Percentiles rank a stretch among this genome's conserved stretches.
phyloP scores from a whole-genome alignment of 1,140 invertebrate species.

The Plutomurus gul region DNA sequence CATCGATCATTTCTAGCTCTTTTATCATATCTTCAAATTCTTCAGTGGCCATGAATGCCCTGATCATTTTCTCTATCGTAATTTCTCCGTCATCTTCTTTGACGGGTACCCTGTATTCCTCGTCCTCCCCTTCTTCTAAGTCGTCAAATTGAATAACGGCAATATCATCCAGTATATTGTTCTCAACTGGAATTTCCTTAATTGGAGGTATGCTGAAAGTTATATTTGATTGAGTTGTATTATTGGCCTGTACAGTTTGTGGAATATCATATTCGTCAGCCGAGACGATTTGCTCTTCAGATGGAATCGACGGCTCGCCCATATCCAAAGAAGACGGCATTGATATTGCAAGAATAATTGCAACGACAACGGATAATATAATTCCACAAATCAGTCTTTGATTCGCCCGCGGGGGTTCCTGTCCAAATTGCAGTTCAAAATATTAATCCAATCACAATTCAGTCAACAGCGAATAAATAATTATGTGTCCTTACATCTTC shows the following conservation, averaged over 20 bases:
- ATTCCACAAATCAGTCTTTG: constrained; percentile 11
- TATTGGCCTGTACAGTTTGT: not conserved
- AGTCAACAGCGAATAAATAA: not conserved
- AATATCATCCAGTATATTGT: constrained; percentile 14
- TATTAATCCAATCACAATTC: not conserved
- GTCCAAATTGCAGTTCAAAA: not conserved
- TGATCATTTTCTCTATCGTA: constrained; percentile 12
- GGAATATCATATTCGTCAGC: not conserved
- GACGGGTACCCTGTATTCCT: not conserved
- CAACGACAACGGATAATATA: not conserved
- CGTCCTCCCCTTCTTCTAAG: not conserved
- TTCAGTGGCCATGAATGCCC: constrained; percentile 14
- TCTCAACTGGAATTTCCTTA: not conserved
- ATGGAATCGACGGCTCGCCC: not conserved
- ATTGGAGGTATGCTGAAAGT: not conserved
- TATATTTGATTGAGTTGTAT: not conserved
- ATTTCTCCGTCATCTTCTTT: constrained; percentile 1
- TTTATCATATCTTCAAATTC: constrained; percentile 11
- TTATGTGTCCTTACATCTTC: not conserved
- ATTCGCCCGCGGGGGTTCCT: not conserved
- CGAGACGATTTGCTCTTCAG: not conserved
- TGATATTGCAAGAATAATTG: not conserved
- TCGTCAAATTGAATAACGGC: not conserved
- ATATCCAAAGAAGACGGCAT: constrained; percentile 18
- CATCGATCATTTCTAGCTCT: not conserved